Percentiles rank a stretch among this genome's conserved stretches.
These are phyloP conservation scores for Megalops atlanticus DNA, from an alignment of 2,113 vertebrate species.

Conservation along the genomic window DNA sequence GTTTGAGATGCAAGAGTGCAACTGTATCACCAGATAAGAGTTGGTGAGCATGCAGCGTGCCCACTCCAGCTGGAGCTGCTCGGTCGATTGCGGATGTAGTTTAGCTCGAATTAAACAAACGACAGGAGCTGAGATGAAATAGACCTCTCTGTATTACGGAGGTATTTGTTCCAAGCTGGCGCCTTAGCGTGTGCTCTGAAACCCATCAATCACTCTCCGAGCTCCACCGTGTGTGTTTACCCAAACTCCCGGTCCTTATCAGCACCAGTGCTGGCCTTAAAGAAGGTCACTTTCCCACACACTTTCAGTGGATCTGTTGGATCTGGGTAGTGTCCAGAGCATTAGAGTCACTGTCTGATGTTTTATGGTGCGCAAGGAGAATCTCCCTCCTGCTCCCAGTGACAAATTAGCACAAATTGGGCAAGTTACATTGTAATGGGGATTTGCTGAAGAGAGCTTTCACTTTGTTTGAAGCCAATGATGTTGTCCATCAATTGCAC, in stretches of 20 bases:
- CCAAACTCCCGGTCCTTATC: not conserved
- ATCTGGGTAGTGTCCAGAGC: conserved; percentile 26
- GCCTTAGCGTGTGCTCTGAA: not conserved
- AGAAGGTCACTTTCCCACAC: conserved; percentile 17
- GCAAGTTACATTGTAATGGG: not conserved
- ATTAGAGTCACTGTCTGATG: not conserved
- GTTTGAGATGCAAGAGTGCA: not conserved
- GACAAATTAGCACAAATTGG: not conserved
- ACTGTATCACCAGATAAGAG: not conserved
- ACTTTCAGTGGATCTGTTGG: conserved; percentile 14
- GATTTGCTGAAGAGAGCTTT: not conserved
- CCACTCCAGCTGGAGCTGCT: not conserved
- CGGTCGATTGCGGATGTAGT: not conserved
- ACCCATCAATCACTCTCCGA: not conserved
- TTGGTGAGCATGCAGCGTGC: not conserved
- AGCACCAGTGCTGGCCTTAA: not conserved
- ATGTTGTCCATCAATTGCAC: not conserved
- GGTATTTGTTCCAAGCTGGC: not conserved
- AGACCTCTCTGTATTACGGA: not conserved
- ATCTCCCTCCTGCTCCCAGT: not conserved
- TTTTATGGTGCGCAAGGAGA: conserved; percentile 3
- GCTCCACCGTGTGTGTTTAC: not conserved
- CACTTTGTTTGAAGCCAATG: not conserved
- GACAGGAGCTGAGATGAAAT: not conserved
- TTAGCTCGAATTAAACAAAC: conserved; percentile 19